Base-by-base conservation (phyloP, 2,113 vertebrate genomes). In the Geothlypis trichas region DNA sequence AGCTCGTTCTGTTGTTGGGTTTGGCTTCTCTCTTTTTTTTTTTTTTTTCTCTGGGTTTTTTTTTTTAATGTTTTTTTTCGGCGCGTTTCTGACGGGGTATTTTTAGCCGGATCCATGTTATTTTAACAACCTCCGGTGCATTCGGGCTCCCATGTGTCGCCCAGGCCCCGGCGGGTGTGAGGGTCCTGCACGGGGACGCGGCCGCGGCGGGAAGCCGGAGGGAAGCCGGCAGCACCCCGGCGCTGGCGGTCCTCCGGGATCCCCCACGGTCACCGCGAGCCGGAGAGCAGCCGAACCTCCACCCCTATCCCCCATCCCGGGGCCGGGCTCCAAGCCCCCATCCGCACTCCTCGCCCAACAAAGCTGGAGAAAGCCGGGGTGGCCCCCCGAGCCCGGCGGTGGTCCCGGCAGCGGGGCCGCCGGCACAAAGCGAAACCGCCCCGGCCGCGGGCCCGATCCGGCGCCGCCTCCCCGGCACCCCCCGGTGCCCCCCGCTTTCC, bases 1-100 rank as follows among this genome's bases (percentile, higher is more conserved):
- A 98, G 98, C 97, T 97, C 95, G 81, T 98, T 98, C 98, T 97
- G 97, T 98, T 98, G 97, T 97, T 97, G 97, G 96, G 95, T 98
- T 98, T 97, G 97, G 97, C 96, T 97, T 96, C 95, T 88, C 37
- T 46, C 1, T 2, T 80, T 85, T 63, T 75, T 76, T 39, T 7
- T 72, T 74, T 97, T 10, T 26, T 44, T 20, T 26, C 15, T 42
- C 41, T 42, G 15, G 8, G 8, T 8, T 14, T 80, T 85, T 63
- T 75, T 75, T 55, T 62, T 69, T 72, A 65, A 22, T 57, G 31
- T 85, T 83, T 97, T 86, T 89, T 91, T 73, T 23, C 71, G 90
- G 96, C 97, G 77, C 97, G 93, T 98, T 97, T 98, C 96, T 96
- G 95, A 67, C 71, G 80, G 42, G 74, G 90, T 98, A 98, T 98